Evolutionary conservation across 1,140 invertebrate species (phyloP).

Genomic region (Sycophila sp.): DNA sequence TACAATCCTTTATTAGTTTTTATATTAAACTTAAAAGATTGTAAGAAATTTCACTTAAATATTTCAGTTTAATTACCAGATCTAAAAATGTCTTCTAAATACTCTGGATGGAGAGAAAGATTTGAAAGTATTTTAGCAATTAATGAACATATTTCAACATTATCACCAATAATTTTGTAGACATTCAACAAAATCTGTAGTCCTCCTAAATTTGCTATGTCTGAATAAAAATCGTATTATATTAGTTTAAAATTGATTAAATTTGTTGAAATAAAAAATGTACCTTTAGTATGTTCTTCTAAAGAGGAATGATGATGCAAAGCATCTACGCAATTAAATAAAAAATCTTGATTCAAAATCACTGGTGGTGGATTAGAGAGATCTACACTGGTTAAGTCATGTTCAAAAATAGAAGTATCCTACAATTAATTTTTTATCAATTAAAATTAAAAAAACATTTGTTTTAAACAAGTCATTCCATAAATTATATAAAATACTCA

Average conservation of each 20-base stretch:
- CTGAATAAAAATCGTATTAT: constrained; percentile 52
- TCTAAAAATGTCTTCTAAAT: constrained; percentile 71
- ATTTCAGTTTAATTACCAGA: constrained; percentile 70
- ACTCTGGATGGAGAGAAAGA: constrained; percentile 70
- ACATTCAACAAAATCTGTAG: constrained; percentile 72
- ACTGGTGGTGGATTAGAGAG: constrained; percentile 64
- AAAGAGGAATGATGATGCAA: constrained; percentile 69
- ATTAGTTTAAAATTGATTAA: constrained; percentile 16
- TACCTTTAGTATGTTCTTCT: constrained; percentile 64
- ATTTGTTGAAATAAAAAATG: constrained; percentile 18
- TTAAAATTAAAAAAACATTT: too few relatives aligned
- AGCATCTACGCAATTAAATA: constrained; percentile 69
- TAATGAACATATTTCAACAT: constrained; percentile 70
- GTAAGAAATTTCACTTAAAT: too few relatives aligned
- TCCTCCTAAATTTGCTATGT: constrained; percentile 69
- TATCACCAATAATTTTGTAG: constrained; percentile 67
- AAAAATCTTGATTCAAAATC: constrained; percentile 67
- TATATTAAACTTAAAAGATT: too few relatives aligned
- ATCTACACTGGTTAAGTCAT: constrained; percentile 68
- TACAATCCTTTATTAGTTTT: too few relatives aligned
- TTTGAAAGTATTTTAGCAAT: constrained; percentile 75
- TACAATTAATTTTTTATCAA: too few relatives aligned
- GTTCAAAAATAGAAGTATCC: constrained; percentile 69
- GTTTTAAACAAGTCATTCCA: too few relatives aligned
- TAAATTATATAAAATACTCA: constrained; percentile 45